A percentile compares a stretch with the other conserved stretches of the same genome.
Conservation (phyloP, 2,797 vertebrate genomes). For the Phalanger gymnotis region DNA sequence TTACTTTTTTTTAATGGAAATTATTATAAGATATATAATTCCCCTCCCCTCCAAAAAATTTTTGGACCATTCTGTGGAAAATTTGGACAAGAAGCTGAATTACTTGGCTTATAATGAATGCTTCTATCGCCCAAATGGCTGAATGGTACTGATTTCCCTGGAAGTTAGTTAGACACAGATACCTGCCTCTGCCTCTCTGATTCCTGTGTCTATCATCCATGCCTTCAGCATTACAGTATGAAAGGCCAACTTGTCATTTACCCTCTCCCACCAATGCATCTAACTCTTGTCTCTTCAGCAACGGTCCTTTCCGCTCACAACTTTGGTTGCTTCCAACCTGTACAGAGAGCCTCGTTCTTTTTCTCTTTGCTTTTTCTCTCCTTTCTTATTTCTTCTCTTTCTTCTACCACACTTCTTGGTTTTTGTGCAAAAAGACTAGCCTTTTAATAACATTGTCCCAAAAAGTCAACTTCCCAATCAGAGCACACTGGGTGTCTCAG, state of each 20-base stretch:
- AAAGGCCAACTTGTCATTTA: neutral
- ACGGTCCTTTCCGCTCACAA: neutral
- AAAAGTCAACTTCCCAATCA: neutral
- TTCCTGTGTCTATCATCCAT: neutral
- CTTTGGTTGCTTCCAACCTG: neutral
- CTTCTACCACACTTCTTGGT: neutral
- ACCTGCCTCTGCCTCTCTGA: neutral
- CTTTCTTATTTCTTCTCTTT: neutral
- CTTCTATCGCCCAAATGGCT: neutral
- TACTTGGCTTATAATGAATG: neutral
- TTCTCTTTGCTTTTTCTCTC: neutral
- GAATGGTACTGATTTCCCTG: neutral
- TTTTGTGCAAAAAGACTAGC: neutral
- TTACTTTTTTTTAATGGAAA: constrained; percentile 6
- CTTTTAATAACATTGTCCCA: neutral
- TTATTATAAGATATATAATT: neutral
- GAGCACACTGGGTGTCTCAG: neutral
- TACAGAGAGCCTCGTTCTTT: neutral
- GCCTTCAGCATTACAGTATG: neutral
- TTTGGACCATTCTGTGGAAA: neutral
- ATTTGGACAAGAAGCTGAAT: neutral
- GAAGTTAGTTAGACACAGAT: neutral
- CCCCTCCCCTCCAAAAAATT: neutral
- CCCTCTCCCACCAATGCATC: neutral
- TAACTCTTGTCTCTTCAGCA: neutral